Conservation (phyloP, 2,113 vertebrate genomes). For the Salvator merianae region DNA sequence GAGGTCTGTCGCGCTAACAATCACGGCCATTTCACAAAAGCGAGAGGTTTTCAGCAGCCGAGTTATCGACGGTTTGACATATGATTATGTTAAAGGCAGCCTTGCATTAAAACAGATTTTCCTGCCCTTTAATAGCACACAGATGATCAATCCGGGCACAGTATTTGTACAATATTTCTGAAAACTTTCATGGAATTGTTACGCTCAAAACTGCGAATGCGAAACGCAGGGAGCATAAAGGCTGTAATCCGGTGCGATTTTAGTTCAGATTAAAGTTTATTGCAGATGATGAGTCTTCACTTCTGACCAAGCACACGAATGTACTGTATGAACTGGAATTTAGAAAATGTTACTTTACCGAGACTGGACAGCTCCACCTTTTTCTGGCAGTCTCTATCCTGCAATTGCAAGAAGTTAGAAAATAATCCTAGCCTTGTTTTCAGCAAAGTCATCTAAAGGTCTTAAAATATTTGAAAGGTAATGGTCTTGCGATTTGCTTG, state of each 20-base stretch:
- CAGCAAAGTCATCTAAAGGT: not conserved
- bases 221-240: not conserved
- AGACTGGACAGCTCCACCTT: not conserved
- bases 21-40: slow-evolving; percentile 17
- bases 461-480: not conserved
- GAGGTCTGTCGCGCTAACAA: not conserved
- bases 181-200: not conserved
- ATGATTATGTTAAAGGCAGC: too few species aligned
- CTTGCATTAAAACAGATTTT: not conserved
- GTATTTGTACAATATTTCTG: not conserved
- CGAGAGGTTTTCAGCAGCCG: not conserved
- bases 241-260: not conserved
- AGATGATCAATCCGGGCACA: not conserved
- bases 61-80: too few species aligned
- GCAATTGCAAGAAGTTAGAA: not conserved
- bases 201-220: not conserved
- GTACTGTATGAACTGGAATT: too few species aligned
- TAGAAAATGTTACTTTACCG: not conserved
- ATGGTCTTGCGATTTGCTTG: not conserved
- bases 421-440: not conserved
- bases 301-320: not conserved
- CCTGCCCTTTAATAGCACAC: too few species aligned
- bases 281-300: not conserved
- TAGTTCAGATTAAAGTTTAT: not conserved
- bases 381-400: not conserved